These are phyloP conservation scores for Zaprionus lineosus DNA, from an alignment of 2,888 invertebrate genomes.

Conservation along the genomic window DNA sequence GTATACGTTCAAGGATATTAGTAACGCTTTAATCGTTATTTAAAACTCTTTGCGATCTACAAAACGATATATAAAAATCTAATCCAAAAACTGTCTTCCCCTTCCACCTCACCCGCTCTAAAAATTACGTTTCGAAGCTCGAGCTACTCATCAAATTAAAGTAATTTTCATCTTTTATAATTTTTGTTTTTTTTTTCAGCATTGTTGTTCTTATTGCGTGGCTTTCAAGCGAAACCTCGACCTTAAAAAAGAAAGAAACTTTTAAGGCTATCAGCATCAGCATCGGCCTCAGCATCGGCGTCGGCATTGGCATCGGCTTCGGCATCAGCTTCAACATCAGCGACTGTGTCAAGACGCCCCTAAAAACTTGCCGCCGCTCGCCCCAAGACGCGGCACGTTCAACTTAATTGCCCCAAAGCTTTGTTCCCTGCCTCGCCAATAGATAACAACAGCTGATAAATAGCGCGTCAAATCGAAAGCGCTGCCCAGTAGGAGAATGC, in stretches of 20 bases:
- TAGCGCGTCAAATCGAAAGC: constrained; percentile 71
- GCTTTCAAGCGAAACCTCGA: not conserved
- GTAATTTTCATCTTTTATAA: constrained; percentile 17
- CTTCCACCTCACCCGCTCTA: not conserved
- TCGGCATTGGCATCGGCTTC: too few relatives aligned
- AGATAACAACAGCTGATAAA: constrained; percentile 76
- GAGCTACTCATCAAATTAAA: constrained; percentile 4
- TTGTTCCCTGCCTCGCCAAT: constrained; percentile 37
- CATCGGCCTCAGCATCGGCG: too few relatives aligned
- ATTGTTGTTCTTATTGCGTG: not conserved
- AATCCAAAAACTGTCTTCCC: too few relatives aligned
- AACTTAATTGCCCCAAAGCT: constrained; percentile 64
- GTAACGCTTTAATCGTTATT: not conserved
- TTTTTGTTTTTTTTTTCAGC: too few relatives aligned
- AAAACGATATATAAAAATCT: too few relatives aligned
- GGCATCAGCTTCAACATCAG: too few relatives aligned
- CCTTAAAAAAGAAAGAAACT: constrained; percentile 14
- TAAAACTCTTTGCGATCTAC: too few relatives aligned
- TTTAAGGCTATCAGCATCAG: constrained; percentile 28
- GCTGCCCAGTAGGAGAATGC: constrained; percentile 10
- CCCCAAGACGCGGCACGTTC: constrained; percentile 52
- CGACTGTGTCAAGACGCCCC: constrained; percentile 48
- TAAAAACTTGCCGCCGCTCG: constrained; percentile 14
- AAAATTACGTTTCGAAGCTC: not conserved
- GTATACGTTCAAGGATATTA: too few relatives aligned